Conservation (phyloP, 2,888 invertebrate species). For the Hyposoter dolosus region DNA sequence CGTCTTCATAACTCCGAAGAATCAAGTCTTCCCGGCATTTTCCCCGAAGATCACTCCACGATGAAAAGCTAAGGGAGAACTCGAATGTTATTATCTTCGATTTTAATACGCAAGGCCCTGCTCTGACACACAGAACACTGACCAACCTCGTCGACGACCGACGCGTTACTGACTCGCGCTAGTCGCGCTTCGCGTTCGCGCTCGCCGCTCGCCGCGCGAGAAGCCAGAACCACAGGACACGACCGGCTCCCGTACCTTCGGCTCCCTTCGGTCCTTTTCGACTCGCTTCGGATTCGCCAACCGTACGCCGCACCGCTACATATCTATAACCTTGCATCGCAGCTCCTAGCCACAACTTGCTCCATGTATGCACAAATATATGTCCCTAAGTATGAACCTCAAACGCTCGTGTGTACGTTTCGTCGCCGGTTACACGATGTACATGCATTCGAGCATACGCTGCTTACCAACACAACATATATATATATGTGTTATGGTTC, state of each 20-base stretch:
- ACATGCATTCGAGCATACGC: not conserved
- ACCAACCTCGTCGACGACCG: slow-evolving; percentile 80
- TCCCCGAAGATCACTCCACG: not conserved
- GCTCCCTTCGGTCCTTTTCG: slow-evolving; percentile 72
- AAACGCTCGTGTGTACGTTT: not conserved
- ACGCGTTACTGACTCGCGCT: slow-evolving; percentile 81
- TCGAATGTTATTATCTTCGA: not conserved
- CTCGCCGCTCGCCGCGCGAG: slow-evolving; percentile 45
- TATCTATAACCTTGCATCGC: slow-evolving; percentile 14
- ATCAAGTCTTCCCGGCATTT: not conserved
- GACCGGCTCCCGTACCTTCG: slow-evolving; percentile 76
- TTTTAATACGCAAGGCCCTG: slow-evolving; percentile 73
- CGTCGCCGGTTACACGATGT: not conserved
- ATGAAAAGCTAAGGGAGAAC: not conserved
- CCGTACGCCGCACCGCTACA: not conserved
- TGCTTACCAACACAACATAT: not conserved
- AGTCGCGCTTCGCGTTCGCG: slow-evolving; percentile 73
- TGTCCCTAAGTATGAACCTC: not conserved
- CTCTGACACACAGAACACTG: slow-evolving; percentile 81
- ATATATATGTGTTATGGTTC: not conserved
- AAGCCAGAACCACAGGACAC: slow-evolving; percentile 71
- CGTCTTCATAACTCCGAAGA: not conserved
- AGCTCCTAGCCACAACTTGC: not conserved
- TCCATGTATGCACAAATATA: not conserved
- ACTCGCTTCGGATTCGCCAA: slow-evolving; percentile 17